A percentile compares a stretch with the other conserved stretches of the same genome.
phyloP scores from a whole-genome alignment of 2,797 vertebrate species.

The Lagorchestes hirsutus region DNA sequence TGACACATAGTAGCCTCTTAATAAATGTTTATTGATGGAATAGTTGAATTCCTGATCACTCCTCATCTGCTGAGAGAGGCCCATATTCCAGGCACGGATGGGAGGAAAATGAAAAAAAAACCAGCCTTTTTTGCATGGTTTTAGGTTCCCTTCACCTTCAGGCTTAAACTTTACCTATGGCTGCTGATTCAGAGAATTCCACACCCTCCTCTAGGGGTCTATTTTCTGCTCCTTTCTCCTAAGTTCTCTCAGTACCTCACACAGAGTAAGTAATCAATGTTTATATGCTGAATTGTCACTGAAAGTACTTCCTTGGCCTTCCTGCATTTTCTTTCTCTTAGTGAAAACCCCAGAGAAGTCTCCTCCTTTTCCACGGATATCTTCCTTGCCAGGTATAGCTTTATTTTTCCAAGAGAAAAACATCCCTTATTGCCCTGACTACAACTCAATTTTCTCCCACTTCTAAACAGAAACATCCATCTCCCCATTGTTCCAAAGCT shows the following conservation, averaged over 20 bases:
- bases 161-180: not conserved
- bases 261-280: not conserved
- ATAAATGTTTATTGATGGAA: not conserved
- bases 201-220: not conserved
- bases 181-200: not conserved
- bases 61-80: not conserved
- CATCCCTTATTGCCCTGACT: not conserved
- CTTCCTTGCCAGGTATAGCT: not conserved
- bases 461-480: not conserved
- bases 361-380: too few species aligned
- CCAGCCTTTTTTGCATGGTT: not conserved
- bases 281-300: not conserved
- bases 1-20: not conserved
- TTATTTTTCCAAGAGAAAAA: not conserved
- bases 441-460: not conserved
- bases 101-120: not conserved
- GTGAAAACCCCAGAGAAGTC: conserved; percentile 1
- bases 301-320: not conserved
- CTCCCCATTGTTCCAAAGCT: not conserved
- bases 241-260: not conserved
- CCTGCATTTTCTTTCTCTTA: not conserved
- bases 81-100: not conserved
- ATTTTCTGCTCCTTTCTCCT: not conserved
- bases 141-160: not conserved
- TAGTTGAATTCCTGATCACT: not conserved